Conservation (phyloP, 2,888 invertebrate species). For the Tipula lateralis region DNA sequence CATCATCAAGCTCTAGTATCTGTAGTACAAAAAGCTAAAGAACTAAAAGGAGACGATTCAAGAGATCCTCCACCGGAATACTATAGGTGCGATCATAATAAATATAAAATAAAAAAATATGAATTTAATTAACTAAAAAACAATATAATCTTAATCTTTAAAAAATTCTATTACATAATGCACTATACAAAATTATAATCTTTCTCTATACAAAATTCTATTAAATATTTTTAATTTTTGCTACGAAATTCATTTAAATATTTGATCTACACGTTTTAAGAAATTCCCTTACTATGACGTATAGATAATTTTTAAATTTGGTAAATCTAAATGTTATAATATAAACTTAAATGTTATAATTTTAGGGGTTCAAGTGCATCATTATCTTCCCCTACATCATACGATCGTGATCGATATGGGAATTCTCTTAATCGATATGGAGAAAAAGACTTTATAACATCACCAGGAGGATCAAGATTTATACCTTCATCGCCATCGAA, state of each 20-base stretch:
- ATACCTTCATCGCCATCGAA: background rate
- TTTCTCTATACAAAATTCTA: too few relatives aligned
- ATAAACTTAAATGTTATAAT: too few relatives aligned
- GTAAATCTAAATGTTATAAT: too few relatives aligned
- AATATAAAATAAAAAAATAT: too few relatives aligned
- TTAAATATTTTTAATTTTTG: background rate
- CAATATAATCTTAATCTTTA: background rate
- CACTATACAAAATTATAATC: too few relatives aligned
- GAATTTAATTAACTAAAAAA: background rate
- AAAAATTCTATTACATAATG: background rate
- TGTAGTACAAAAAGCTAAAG: background rate
- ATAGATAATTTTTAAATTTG: too few relatives aligned
- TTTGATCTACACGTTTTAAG: too few relatives aligned
- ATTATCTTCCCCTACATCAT: background rate
- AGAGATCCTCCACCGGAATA: slow-evolving; percentile 28
- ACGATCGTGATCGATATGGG: slow-evolving; percentile 20
- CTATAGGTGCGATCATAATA: background rate
- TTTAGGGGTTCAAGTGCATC: background rate
- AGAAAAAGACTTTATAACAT: slow-evolving; percentile 27
- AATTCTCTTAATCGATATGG: background rate
- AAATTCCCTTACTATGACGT: too few relatives aligned
- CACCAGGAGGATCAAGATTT: background rate
- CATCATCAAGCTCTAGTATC: background rate
- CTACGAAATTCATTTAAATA: too few relatives aligned
- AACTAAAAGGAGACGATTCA: background rate